Conservation (phyloP, 1,140 invertebrate genomes). For the Drosophila pectinifera region DNA sequence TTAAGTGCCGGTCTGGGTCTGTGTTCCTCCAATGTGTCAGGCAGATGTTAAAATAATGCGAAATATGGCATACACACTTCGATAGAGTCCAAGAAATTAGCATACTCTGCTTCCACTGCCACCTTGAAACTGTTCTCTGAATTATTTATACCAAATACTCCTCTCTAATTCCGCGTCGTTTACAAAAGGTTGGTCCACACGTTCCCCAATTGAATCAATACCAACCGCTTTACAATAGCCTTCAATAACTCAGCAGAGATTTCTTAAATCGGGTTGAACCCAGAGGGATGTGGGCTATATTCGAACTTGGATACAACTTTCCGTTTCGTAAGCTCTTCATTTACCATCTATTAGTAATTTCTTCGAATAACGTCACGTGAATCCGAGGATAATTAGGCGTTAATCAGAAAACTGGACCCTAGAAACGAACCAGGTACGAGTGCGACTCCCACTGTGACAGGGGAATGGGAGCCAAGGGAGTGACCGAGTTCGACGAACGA, state of each 20-base stretch:
- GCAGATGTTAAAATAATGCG: conserved; percentile 61
- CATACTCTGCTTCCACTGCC: too few species aligned
- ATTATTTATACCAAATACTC: neutral
- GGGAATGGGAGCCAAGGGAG: conserved; percentile 7
- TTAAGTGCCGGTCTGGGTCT: conserved; percentile 43
- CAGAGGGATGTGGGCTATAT: neutral
- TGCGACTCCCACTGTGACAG: conserved; percentile 4
- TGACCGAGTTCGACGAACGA: conserved; percentile 46
- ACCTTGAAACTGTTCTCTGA: too few species aligned
- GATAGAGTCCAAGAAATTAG: conserved; percentile 11
- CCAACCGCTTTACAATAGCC: neutral
- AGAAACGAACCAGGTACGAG: conserved; percentile 18
- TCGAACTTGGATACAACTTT: neutral
- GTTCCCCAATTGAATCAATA: neutral
- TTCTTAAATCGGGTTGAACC: too few species aligned
- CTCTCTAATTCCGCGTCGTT: neutral
- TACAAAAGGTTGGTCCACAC: neutral
- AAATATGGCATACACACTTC: conserved; percentile 22
- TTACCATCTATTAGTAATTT: conserved; percentile 18
- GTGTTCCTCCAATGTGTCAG: conserved; percentile 66
- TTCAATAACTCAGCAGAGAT: too few species aligned
- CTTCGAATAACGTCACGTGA: conserved; percentile 51
- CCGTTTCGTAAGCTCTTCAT: neutral
- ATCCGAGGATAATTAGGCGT: conserved; percentile 72
- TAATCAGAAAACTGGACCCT: conserved; percentile 57